phyloP scores from a whole-genome alignment of 2,797 vertebrate species.

The Austrolebias charrua region DNA sequence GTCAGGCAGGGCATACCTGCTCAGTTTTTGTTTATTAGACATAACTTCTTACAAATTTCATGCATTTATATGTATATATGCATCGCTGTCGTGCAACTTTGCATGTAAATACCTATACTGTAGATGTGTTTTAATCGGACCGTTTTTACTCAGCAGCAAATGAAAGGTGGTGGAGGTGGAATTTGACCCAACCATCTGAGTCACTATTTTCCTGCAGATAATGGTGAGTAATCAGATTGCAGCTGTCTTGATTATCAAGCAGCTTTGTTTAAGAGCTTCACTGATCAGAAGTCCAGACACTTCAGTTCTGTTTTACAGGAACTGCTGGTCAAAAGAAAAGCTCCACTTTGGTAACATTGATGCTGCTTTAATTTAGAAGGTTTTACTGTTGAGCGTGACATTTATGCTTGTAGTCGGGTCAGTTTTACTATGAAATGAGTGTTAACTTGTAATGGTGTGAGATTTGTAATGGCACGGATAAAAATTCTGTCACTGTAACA shows the following conservation, averaged over 20 bases:
- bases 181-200: constrained; percentile 73
- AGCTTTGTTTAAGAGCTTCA: constrained; percentile 31
- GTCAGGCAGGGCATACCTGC: constrained; percentile 56
- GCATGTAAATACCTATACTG: neutral
- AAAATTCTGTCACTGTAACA: too few relatives aligned
- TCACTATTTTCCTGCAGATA: constrained; percentile 74
- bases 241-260: constrained; percentile 56
- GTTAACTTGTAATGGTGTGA: too few relatives aligned
- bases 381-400: too few relatives aligned
- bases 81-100: neutral
- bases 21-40: constrained; percentile 21
- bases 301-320: neutral
- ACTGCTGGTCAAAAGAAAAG: too few relatives aligned
- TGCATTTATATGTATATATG: rapidly evolving
- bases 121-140: neutral
- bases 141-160: constrained; percentile 55
- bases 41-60: neutral
- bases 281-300: constrained; percentile 8
- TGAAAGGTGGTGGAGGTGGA: constrained; percentile 69
- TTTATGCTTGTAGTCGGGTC: too few relatives aligned
- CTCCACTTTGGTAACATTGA: too few relatives aligned
- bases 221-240: constrained; percentile 77
- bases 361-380: too few relatives aligned
- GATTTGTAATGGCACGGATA: too few relatives aligned
- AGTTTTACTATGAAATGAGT: too few relatives aligned